Evolutionary conservation across 2,888 invertebrate genomes (phyloP).

Genomic region (Drepana falcataria): DNA sequence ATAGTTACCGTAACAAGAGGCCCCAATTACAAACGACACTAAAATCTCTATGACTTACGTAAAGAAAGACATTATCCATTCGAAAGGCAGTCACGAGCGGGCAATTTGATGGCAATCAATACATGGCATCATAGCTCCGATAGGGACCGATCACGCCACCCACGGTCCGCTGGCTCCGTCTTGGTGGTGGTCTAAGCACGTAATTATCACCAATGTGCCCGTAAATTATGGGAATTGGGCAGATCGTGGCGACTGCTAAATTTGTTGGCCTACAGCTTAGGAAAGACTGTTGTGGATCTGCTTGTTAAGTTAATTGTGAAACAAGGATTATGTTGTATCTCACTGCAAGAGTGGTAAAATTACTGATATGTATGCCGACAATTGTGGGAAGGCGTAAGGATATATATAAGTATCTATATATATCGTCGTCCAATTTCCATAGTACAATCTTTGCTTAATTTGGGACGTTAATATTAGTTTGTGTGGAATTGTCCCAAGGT

Average conservation of each 20-base stretch:
- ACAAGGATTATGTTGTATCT: no score
- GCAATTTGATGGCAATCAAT: conserved; percentile 72
- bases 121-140: conserved; percentile 10
- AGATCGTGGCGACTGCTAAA: conserved; percentile 51
- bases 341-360: no score
- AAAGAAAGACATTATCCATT: conserved; percentile 69
- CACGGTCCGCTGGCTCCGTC: conserved; percentile 5
- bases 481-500: no score
- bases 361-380: no score
- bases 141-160: conserved; percentile 9
- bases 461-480: no score
- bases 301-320: neutral
- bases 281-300: conserved; percentile 30
- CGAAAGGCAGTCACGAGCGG: conserved; percentile 60
- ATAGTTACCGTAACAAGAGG: conserved; percentile 21
- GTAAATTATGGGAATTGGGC: conserved; percentile 60
- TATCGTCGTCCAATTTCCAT: no score
- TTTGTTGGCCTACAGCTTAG: conserved; percentile 32
- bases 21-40: conserved; percentile 21
- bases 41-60: conserved; percentile 36
- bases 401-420: no score
- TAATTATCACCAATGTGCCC: conserved; percentile 63
- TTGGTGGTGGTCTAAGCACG: conserved; percentile 51
- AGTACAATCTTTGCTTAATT: no score
- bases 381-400: no score